Conservation (phyloP, 53 echinoderm and acorn worm species). For the Henricia sp. region DNA sequence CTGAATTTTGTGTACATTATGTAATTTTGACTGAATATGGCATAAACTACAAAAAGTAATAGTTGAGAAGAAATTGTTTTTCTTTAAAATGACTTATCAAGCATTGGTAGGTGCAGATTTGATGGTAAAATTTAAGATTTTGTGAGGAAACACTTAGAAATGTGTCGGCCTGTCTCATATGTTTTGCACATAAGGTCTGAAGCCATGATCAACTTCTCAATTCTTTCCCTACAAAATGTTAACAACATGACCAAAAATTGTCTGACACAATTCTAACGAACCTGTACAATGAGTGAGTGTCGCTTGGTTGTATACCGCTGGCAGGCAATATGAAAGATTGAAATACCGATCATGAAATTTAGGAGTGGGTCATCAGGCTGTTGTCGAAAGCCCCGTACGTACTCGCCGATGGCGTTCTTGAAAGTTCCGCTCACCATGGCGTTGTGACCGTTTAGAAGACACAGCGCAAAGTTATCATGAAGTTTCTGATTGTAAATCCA, state of each 20-base stretch:
- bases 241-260: neutral
- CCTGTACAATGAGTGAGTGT: constrained; percentile 88
- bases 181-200: too few species aligned
- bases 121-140: too few species aligned
- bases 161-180: neutral
- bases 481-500: constrained; percentile 48
- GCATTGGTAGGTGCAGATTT: too few species aligned
- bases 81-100: too few species aligned
- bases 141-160: too few species aligned
- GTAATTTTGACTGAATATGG: too few species aligned
- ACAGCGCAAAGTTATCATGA: constrained; percentile 75
- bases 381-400: constrained; percentile 76
- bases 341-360: constrained; percentile 76
- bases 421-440: constrained; percentile 82
- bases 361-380: constrained; percentile 65
- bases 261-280: neutral
- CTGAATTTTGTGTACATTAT: too few species aligned
- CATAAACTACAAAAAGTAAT: too few species aligned
- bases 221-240: too few species aligned
- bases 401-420: constrained; percentile 95
- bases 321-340: constrained; percentile 75
- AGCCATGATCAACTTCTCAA: too few species aligned
- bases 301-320: constrained; percentile 85
- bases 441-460: constrained; percentile 85
- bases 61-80: too few species aligned